Conservation (phyloP, 2,888 invertebrate genomes). For the Napeogenes sylphis region DNA sequence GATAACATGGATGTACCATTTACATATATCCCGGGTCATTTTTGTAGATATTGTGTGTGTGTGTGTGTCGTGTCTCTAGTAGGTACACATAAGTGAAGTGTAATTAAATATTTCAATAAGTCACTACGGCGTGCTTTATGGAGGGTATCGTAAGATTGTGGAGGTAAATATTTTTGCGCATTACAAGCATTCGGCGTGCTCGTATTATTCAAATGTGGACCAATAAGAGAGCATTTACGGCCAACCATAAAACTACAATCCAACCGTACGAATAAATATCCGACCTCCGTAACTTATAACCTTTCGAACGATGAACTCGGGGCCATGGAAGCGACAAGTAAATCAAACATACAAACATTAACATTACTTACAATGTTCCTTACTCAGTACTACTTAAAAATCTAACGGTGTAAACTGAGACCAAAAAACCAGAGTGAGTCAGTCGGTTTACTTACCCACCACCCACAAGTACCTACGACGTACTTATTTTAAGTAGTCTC, state of each 20-base stretch:
- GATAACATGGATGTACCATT: no score
- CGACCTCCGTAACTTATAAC: constrained; percentile 72
- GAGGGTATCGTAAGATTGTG: constrained; percentile 16
- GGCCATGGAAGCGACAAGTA: constrained; percentile 21
- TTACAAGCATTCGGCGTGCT: constrained; percentile 57
- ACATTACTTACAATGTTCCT: neutral
- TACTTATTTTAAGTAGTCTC: no score
- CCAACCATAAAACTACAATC: constrained; percentile 74
- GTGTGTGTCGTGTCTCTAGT: neutral
- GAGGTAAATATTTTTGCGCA: constrained; percentile 67
- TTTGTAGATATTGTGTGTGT: no score
- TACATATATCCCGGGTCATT: no score
- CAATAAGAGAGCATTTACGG: constrained; percentile 74
- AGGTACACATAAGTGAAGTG: neutral
- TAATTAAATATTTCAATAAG: constrained; percentile 19
- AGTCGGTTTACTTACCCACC: no score
- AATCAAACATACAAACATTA: neutral
- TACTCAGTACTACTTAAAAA: no score
- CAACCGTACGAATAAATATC: constrained; percentile 74
- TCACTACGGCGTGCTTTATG: constrained; percentile 16
- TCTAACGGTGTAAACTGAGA: no score
- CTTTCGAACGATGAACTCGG: constrained; percentile 32
- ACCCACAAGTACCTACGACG: no score
- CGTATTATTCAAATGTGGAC: constrained; percentile 74
- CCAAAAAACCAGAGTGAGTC: no score